These are phyloP conservation scores for Boleophthalmus pectinirostris DNA, from an alignment of 2,113 vertebrate genomes.

Conservation along the genomic window DNA sequence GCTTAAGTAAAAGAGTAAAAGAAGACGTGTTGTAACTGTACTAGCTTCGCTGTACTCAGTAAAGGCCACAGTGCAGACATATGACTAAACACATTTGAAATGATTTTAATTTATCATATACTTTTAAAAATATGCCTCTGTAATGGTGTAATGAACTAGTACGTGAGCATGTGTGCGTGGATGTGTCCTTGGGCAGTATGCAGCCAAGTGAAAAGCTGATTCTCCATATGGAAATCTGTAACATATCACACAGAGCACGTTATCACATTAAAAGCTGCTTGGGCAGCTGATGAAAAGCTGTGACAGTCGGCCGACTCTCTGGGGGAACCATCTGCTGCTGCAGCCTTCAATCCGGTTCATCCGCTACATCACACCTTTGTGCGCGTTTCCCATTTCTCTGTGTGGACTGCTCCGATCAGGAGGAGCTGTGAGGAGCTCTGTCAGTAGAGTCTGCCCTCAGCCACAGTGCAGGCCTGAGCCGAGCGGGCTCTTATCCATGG, in stretches of 20 bases:
- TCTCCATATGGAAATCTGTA: conserved; percentile 37
- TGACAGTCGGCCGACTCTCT: conserved; percentile 20
- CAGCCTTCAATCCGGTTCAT: conserved; percentile 19
- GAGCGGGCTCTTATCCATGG: neutral
- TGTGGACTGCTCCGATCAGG: conserved; percentile 7
- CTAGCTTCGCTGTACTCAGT: neutral
- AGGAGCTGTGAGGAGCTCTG: neutral
- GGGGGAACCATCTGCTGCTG: conserved; percentile 41
- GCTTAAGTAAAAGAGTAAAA: neutral
- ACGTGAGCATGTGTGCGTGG: conserved; percentile 1
- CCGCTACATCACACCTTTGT: conserved; percentile 21
- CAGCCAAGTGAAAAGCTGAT: conserved; percentile 20
- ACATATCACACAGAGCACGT: conserved; percentile 29
- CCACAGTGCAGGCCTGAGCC: neutral
- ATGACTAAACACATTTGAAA: neutral
- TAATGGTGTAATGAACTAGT: neutral
- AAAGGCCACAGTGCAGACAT: neutral
- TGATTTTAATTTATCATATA: neutral
- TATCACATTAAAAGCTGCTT: conserved; percentile 41
- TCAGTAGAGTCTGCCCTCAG: neutral
- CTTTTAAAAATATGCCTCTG: neutral
- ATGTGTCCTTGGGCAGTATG: conserved; percentile 30
- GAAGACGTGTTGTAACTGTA: neutral
- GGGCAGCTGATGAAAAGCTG: conserved; percentile 41
- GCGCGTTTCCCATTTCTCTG: conserved; percentile 4